phyloP scores from a whole-genome alignment of 1,140 invertebrate genomes.

The Rhynchophorus ferrugineus region DNA sequence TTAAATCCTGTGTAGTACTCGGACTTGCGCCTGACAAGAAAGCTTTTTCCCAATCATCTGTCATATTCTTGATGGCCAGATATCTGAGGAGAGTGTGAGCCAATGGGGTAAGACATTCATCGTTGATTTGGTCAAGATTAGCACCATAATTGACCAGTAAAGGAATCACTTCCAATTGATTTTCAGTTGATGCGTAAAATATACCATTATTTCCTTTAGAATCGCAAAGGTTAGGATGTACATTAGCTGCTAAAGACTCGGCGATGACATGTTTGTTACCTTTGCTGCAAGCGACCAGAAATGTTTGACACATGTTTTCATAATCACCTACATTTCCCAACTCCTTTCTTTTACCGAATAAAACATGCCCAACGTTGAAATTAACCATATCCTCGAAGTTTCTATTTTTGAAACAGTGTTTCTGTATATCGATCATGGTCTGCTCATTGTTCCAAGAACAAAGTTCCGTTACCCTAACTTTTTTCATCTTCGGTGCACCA shows the following conservation, averaged over 20 bases:
- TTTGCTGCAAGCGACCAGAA: conserved; percentile 27
- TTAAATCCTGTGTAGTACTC: conserved; percentile 21
- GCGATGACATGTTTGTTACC: conserved; percentile 37
- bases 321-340: conserved; percentile 26
- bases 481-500: conserved; percentile 11
- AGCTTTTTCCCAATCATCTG: conserved; percentile 37
- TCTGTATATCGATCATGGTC: conserved; percentile 27
- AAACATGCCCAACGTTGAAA: conserved; percentile 27
- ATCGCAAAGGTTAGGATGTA: conserved; percentile 45
- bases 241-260: conserved; percentile 37
- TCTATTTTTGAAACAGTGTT: conserved; percentile 32
- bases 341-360: conserved; percentile 17
- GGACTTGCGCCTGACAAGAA: conserved; percentile 34
- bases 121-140: conserved; percentile 43
- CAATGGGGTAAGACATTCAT: conserved; percentile 46
- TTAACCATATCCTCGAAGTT: conserved; percentile 29
- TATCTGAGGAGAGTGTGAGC: conserved; percentile 41
- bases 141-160: conserved; percentile 43
- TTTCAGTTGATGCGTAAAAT: conserved; percentile 44
- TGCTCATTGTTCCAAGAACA: conserved; percentile 39
- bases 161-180: conserved; percentile 29
- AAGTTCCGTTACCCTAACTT: conserved; percentile 28
- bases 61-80: conserved; percentile 35
- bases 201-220: conserved; percentile 43
- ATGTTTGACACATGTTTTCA: conserved; percentile 29